These are phyloP conservation scores for Anabas testudineus DNA, from an alignment of 2,797 vertebrate genomes.

Conservation along the genomic window DNA sequence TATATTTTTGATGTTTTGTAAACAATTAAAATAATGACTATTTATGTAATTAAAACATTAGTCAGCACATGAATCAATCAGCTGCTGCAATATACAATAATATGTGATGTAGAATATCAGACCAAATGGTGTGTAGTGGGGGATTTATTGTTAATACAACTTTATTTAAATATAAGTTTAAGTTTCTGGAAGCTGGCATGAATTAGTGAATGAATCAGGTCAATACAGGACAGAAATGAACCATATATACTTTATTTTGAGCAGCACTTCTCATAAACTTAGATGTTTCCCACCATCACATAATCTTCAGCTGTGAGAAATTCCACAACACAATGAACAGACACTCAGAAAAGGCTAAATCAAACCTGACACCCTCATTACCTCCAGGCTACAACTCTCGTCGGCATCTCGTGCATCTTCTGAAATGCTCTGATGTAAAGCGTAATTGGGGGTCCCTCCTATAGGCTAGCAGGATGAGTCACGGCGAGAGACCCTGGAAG, in stretches of 20 bases:
- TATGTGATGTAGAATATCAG: too few relatives aligned
- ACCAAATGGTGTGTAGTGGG: too few relatives aligned
- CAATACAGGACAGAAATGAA: conserved; percentile 31
- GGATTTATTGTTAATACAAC: too few relatives aligned
- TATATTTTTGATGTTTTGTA: too few relatives aligned
- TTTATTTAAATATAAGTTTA: too few relatives aligned
- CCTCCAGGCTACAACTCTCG: conserved; percentile 39
- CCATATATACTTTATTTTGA: conserved; percentile 21
- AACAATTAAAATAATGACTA: too few relatives aligned
- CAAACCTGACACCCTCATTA: conserved; percentile 46
- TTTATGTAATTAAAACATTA: too few relatives aligned
- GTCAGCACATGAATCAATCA: too few relatives aligned
- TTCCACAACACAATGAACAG: conserved; percentile 31
- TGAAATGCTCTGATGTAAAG: conserved; percentile 32
- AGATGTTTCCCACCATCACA: background rate
- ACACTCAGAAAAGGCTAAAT: conserved; percentile 38
- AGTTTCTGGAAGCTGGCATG: background rate
- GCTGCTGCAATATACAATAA: too few relatives aligned
- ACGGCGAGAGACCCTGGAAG: conserved; percentile 48
- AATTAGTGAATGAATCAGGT: conserved; percentile 13
- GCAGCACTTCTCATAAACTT: conserved; percentile 18
- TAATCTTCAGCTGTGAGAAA: background rate
- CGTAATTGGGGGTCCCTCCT: conserved; percentile 41
- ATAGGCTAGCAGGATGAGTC: conserved; percentile 49
- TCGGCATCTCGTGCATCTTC: conserved; percentile 17